Base-by-base conservation (phyloP, 2,797 vertebrate genomes). In the Acridotheres tristis region DNA sequence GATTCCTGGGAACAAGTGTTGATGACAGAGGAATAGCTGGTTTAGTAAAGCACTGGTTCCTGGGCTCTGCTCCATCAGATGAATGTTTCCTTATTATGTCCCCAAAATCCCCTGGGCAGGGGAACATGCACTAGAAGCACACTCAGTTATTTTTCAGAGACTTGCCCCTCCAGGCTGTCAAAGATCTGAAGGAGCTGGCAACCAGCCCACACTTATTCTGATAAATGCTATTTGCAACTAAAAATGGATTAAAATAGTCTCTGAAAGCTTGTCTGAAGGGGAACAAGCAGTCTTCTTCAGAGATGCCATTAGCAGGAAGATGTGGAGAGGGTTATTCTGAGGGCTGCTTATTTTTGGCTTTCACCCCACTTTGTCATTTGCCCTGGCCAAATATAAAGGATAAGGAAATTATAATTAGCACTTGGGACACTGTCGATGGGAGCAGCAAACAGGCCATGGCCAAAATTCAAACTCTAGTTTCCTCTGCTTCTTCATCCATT, bases 181-280 rank as follows among this genome's bases (percentile, higher is more conserved):
- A 47, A 88, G 91, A 72, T 85, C 93, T 66, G 66, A 94, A 92
- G 85, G 69, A 96, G 68, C 54, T 92, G 94, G 94, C 79, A 13
- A 84, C 73, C 50, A 86, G 90, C 93, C 93, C 74, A 68, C 29
- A 58, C 67, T 85, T 76, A 68, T 76, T 95, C 95, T 96, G 85
- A 95, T 94, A 95, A 95, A 92, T 87, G 89, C 50, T 92, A 84
- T 88, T 89, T 94, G 92, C 84, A 89, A 81, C 95, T 80, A 91
- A 86, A 96, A 85, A 76, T 47, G 85, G 95, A 95, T 87, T 90
- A 73, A 96, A 96, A 96, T 95, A 93, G 55, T 83, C 68, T 87
- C 93, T 92, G 77, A 82, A 91, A 93, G 66, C 89, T 75, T 48
- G 22, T 90, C 90, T 89, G 85, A 85, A 91, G 90, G 55, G 67